These are phyloP conservation scores for Mythimna impura DNA, from an alignment of 2,888 invertebrate species.

Conservation along the genomic window DNA sequence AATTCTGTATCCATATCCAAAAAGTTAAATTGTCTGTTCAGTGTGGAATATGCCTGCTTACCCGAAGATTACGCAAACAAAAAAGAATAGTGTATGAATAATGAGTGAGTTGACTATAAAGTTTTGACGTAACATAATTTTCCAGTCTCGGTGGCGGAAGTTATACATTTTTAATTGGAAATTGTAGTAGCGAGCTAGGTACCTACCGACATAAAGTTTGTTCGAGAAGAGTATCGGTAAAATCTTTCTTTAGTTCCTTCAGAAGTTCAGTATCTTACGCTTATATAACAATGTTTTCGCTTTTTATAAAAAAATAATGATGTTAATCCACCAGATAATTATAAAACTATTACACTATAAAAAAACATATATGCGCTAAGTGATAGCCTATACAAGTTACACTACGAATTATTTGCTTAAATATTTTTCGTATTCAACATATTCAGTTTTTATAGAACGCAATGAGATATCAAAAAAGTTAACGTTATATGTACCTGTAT, in stretches of 20 bases:
- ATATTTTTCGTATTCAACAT: conserved; percentile 21
- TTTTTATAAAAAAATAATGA: background rate
- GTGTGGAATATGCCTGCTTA: background rate
- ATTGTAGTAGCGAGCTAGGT: conserved; percentile 31
- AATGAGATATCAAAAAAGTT: conserved; percentile 42
- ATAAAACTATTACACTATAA: background rate
- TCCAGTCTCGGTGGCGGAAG: conserved; percentile 38
- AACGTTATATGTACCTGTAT: conserved; percentile 39
- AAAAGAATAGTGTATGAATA: conserved; percentile 48
- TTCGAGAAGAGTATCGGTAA: conserved; percentile 31
- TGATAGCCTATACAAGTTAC: conserved; percentile 34
- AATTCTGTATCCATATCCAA: background rate
- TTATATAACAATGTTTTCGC: conserved; percentile 27
- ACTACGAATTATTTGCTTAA: conserved; percentile 21
- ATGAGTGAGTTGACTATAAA: conserved; percentile 37
- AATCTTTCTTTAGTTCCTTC: conserved; percentile 37
- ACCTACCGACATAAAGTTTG: conserved; percentile 29
- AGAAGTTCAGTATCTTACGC: conserved; percentile 19
- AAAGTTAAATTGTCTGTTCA: background rate
- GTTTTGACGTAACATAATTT: conserved; percentile 49
- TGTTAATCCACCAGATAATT: background rate
- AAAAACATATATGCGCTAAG: background rate
- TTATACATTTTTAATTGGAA: conserved; percentile 56
- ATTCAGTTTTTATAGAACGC: conserved; percentile 34
- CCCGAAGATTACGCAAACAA: conserved; percentile 10